Base-by-base conservation (phyloP, 2,888 invertebrate genomes). In the Thecophora atra region DNA sequence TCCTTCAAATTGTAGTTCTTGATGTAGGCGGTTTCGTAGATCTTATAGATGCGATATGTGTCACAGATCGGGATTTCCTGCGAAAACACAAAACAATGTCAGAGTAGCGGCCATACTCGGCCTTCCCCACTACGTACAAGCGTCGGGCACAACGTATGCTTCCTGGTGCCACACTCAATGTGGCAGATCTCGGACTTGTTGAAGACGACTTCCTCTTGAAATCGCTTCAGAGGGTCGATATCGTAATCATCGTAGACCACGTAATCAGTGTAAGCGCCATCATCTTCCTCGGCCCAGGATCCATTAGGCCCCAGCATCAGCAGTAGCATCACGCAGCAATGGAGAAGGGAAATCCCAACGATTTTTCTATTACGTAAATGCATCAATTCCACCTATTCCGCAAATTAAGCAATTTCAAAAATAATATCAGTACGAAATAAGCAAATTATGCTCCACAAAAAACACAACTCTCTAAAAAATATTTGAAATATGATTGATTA, bases 1-100 rank as follows among this genome's bases (percentile, higher is more conserved):
- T 71, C 67, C 19, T 51, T 51, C 47, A 68, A 52, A 17, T 71
- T 17, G n/a, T 26, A 24, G 17, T 52, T 13, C 3, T 70, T 62
- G 4, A 73, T 47, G 26, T 26, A 19, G 3, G 26, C 13, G 5
- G 60, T 44, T 58, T 58, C 44, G 15, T 21, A 69, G 13, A 69
- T 69, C 1, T 44, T 21, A 47, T 37, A 44, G 0, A 17, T 19
- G 19, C 26, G n/a, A 8, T n/a, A 69, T 17, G 26, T 44, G 21
- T 69, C 47, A 15, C 68, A 69, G 1, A 0, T 26, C 3, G 68
- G 67, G 15, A 42, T 42, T 67, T 54, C 37, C 67, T 67, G 24
- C 2, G 15, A 64, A 17, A 4, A 24, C 0, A 0, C 5, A 64
- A 13, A 15, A 17, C 24, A 3, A 24, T 58, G n/a, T n/a, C n/a